Evolutionary conservation across 2,797 vertebrate genomes (phyloP), one percentile per base, ranked within the genome.

Genomic region (Natrix natrix): DNA sequence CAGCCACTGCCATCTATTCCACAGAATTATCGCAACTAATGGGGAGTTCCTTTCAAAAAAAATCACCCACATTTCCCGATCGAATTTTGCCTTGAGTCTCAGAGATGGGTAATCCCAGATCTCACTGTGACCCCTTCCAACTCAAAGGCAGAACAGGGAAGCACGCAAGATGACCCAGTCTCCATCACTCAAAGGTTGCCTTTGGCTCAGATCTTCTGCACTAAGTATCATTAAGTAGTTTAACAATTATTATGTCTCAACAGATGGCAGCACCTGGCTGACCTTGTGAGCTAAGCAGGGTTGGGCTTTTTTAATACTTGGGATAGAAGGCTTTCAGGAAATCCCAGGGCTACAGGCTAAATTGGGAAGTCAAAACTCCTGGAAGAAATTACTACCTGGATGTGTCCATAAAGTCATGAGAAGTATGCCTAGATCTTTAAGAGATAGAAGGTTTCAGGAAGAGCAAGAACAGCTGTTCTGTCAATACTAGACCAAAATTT

Each of bases 211-310:
- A 14, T 56, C 57, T 89, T 91, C 32, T 37, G 83, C 90, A 22
- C 63, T 93, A 93, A 93, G 87, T 63, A 63, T 89, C 69, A 89
- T 86, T 93, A 93, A 93, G 93, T 90, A 17, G 93, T 89, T 93
- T 93, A 93, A 54, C 66, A 66, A 52, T 87, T 87, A 91, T 91
- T 91, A 86, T 0, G 57, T 43, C 74, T 83, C 37, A 48, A 43
- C 74, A 43, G 74, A 83, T 83, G 74, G 74, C 74, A 83, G 37
- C 20, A 83, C 74, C 74, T 83, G 74, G 74, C 37, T 83, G 74
- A 48, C 37, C 74, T 83, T 83, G 74, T 8, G 20, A 83, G 20
- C 37, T 48, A 48, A 43, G 37, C 37, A 83, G 74, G 74, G 17
- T 20, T 83, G 74, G 74, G 74, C 8, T 20, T 48, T 48, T 83